Evolutionary conservation across 2,797 vertebrate genomes (phyloP).

Genomic region (Oreonectes daqikongensis): DNA sequence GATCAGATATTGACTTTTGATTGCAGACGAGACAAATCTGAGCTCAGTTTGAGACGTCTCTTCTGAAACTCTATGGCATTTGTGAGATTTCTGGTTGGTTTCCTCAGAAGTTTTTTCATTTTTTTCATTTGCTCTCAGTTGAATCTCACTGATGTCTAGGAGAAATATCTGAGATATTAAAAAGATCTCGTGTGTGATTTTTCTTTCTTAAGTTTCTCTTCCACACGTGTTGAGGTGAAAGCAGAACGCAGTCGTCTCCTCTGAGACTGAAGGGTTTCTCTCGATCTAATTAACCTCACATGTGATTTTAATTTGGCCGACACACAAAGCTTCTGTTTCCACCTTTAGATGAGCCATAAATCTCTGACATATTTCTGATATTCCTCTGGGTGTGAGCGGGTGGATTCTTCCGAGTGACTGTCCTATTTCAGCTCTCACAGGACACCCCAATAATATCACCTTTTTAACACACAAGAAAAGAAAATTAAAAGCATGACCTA

Average conservation of each 20-base stretch:
- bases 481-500: conserved; percentile 67
- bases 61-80: too few species aligned
- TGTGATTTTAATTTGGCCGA: conserved; percentile 61
- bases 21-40: too few species aligned
- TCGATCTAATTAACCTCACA: conserved; percentile 56
- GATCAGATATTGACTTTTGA: too few species aligned
- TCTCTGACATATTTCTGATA: conserved; percentile 66
- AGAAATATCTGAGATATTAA: too few species aligned
- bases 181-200: too few species aligned
- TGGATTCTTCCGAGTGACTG: conserved; percentile 66
- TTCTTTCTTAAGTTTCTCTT: too few species aligned
- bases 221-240: not conserved
- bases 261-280: conserved; percentile 3
- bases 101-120: too few species aligned
- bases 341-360: conserved; percentile 64
- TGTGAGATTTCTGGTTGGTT: too few species aligned
- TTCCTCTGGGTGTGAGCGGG: conserved; percentile 59
- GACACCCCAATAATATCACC: conserved; percentile 66
- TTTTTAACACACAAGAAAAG: conserved; percentile 76
- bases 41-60: too few species aligned
- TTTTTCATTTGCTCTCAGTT: not conserved
- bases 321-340: conserved; percentile 57
- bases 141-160: not conserved
- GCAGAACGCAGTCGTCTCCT: not conserved
- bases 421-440: conserved; percentile 73